phyloP scores from a whole-genome alignment of 2,888 invertebrate species.

The Drosophila niveifrons region DNA sequence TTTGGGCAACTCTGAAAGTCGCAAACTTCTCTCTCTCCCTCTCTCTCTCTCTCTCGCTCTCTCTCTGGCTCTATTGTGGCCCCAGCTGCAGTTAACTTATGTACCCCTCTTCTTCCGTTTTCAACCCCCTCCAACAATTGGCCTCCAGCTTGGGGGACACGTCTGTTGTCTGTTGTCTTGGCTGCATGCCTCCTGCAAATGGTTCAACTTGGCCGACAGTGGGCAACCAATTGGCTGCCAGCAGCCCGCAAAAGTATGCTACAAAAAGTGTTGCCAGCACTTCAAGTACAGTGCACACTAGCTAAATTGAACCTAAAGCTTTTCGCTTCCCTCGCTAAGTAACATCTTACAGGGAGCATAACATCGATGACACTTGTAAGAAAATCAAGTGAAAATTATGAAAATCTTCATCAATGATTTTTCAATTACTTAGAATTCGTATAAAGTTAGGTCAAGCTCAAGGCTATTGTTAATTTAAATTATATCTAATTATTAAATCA shows the following conservation, averaged over 20 bases:
- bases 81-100: conserved; percentile 77
- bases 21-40: conserved; percentile 50
- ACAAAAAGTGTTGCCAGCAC: conserved; percentile 58
- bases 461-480: too few species aligned
- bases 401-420: too few species aligned
- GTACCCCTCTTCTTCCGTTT: background rate
- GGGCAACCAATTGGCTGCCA: conserved; percentile 55
- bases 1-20: conserved; percentile 57
- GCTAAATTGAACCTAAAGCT: background rate
- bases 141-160: conserved; percentile 1
- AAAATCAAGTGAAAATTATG: too few species aligned
- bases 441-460: too few species aligned
- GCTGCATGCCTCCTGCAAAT: conserved; percentile 46
- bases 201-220: conserved; percentile 44
- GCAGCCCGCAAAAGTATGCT: conserved; percentile 69
- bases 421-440: too few species aligned
- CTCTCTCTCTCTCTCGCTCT: conserved; percentile 21
- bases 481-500: too few species aligned
- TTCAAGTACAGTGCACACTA: conserved; percentile 28
- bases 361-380: too few species aligned
- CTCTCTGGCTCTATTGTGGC: conserved; percentile 36
- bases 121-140: background rate
- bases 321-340: background rate
- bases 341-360: background rate
- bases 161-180: conserved; percentile 49